A percentile compares a stretch with the other conserved stretches of the same genome.
These are phyloP conservation scores for Mixornis gularis DNA, from an alignment of 2,113 vertebrate genomes.

Conservation along the genomic window DNA sequence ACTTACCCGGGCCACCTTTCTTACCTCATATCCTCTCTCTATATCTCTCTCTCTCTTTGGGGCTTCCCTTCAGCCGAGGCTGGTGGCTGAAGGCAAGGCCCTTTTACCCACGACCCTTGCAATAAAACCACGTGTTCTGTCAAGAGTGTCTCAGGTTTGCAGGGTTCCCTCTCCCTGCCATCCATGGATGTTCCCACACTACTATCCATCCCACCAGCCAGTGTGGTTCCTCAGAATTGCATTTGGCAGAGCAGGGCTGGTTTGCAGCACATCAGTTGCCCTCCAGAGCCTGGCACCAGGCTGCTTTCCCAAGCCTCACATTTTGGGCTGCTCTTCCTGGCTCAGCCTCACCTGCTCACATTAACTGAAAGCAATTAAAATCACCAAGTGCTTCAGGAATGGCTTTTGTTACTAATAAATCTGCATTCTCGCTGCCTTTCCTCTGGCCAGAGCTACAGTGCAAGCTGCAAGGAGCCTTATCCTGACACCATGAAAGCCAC, in stretches of 20 bases:
- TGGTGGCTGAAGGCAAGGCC: no score
- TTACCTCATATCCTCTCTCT: no score
- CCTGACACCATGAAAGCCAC: fast-evolving
- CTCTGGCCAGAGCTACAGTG: neutral
- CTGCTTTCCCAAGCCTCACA: neutral
- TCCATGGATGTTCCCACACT: no score
- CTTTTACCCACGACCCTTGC: no score
- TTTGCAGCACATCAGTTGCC: neutral
- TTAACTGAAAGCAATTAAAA: neutral
- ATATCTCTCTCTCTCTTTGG: no score
- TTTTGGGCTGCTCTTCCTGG: neutral
- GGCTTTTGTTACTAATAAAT: neutral
- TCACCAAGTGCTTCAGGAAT: neutral
- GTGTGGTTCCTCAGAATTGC: fast-evolving
- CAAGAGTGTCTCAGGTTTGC: no score
- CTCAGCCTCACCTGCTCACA: neutral
- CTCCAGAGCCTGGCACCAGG: neutral
- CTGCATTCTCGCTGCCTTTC: neutral
- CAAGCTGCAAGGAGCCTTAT: neutral
- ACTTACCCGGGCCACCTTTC: no score
- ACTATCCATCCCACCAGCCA: neutral
- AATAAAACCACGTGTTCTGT: no score
- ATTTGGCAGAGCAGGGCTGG: neutral
- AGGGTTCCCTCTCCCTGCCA: no score
- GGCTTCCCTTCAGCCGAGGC: no score